Percentiles rank a stretch among this genome's conserved stretches.
These are phyloP conservation scores for Thelaira solivaga DNA, from an alignment of 2,888 invertebrate species.

Conservation along the genomic window DNA sequence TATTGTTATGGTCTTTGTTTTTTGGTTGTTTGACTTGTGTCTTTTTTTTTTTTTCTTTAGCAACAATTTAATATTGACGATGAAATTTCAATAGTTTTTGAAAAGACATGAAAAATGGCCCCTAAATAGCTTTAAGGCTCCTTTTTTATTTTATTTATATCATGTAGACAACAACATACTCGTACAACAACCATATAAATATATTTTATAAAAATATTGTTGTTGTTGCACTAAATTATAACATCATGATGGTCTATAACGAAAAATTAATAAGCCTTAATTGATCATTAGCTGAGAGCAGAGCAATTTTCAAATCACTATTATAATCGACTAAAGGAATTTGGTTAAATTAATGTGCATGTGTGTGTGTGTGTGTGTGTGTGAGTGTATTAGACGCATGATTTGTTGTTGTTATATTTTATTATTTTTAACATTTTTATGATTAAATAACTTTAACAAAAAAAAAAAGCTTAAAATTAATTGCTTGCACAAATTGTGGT, in stretches of 20 bases:
- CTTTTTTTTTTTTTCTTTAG: background rate
- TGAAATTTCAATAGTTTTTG: conserved; percentile 61
- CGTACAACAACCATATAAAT: conserved; percentile 28
- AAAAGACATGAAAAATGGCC: conserved; percentile 54
- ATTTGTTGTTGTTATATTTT: conserved; percentile 15
- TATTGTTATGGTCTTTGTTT: background rate
- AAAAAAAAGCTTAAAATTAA: conserved; percentile 61
- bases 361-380: background rate
- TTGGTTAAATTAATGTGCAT: conserved; percentile 3
- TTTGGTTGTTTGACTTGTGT: too few species aligned
- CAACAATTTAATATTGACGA: conserved; percentile 55
- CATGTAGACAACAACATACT: conserved; percentile 5
- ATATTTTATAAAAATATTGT: background rate
- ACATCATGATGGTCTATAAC: conserved; percentile 59
- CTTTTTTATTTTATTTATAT: too few species aligned
- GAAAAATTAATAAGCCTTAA: conserved; percentile 62
- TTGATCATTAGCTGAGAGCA: conserved; percentile 62
- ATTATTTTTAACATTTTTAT: conserved; percentile 42
- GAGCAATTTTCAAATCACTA: conserved; percentile 58
- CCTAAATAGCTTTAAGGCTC: conserved; percentile 39
- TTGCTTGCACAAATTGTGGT: conserved; percentile 62
- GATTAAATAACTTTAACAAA: conserved; percentile 61
- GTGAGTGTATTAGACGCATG: background rate
- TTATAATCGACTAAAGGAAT: conserved; percentile 45
- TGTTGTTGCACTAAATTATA: conserved; percentile 59